phyloP scores from a whole-genome alignment of 2,888 invertebrate species.

The Stenodera caucasica region DNA sequence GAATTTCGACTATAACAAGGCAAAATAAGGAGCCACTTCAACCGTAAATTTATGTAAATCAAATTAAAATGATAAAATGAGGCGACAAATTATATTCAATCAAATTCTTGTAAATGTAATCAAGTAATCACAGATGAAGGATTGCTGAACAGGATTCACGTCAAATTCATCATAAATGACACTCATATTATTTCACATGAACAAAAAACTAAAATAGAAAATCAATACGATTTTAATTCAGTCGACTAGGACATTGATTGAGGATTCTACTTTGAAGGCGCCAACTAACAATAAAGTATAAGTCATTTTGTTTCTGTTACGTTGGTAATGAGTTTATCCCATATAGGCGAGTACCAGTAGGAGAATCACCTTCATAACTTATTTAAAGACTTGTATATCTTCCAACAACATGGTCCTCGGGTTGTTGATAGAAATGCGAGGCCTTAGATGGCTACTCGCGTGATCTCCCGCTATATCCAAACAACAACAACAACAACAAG shows the following conservation, averaged over 20 bases:
- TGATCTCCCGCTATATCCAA: slow-evolving; percentile 19
- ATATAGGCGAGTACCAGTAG: slow-evolving; percentile 22
- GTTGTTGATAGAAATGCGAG: slow-evolving; percentile 19
- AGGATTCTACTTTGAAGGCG: slow-evolving; percentile 20
- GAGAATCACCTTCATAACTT: slow-evolving; percentile 23
- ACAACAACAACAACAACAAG: slow-evolving; percentile 13
- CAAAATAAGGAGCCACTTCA: background rate
- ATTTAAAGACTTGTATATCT: slow-evolving; percentile 15
- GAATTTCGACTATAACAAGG: slow-evolving; percentile 17
- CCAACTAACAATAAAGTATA: slow-evolving; percentile 22
- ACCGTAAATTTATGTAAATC: slow-evolving; percentile 6
- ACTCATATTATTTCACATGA: background rate
- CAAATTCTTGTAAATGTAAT: slow-evolving; percentile 2
- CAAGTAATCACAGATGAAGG: slow-evolving; percentile 6
- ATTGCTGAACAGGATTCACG: background rate
- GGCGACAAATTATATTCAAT: slow-evolving; percentile 10
- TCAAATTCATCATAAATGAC: background rate
- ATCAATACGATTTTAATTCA: too few relatives aligned
- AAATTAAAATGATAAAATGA: slow-evolving; percentile 6
- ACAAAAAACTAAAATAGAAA: background rate
- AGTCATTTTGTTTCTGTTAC: slow-evolving; percentile 19
- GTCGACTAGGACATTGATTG: slow-evolving; percentile 23
- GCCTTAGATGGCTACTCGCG: slow-evolving; percentile 24
- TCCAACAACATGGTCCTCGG: slow-evolving; percentile 11
- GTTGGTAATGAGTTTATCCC: slow-evolving; percentile 21